These are phyloP conservation scores for Tiliacea aurago DNA, from an alignment of 2,888 invertebrate genomes.

Conservation along the genomic window DNA sequence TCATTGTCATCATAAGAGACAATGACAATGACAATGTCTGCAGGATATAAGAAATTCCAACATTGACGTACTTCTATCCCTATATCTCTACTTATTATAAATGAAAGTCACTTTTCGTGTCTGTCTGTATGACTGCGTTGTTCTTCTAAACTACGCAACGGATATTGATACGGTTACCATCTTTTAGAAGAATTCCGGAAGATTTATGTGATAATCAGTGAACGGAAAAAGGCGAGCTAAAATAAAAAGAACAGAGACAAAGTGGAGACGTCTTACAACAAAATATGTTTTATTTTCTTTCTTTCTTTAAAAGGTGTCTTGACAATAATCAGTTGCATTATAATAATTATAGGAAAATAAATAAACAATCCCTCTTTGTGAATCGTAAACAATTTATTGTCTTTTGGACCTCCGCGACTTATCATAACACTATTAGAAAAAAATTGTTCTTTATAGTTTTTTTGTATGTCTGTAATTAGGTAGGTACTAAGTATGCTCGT, in stretches of 20 bases:
- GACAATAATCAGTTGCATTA: too few relatives aligned
- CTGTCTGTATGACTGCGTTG: not conserved
- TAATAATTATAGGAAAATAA: not conserved
- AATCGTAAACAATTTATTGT: not conserved
- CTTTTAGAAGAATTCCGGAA: not conserved
- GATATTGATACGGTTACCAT: not conserved
- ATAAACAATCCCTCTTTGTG: not conserved
- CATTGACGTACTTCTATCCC: too few relatives aligned
- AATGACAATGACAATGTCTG: not conserved
- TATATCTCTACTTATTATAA: not conserved
- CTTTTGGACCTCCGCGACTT: not conserved
- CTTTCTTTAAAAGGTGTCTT: too few relatives aligned
- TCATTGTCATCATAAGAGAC: not conserved
- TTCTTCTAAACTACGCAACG: not conserved
- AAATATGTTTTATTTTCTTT: too few relatives aligned
- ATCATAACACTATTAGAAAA: not conserved
- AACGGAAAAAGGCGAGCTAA: too few relatives aligned
- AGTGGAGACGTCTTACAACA: too few relatives aligned
- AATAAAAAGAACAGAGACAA: too few relatives aligned
- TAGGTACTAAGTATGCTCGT: not conserved
- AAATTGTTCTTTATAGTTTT: not conserved
- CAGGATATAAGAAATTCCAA: conserved; percentile 1
- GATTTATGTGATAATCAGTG: not conserved
- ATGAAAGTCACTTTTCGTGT: not conserved
- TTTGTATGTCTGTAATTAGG: too few relatives aligned